Percentiles rank a stretch among this genome's conserved stretches.
phyloP scores from a whole-genome alignment of 2,113 vertebrate genomes.

The Irena cyanogastra region DNA sequence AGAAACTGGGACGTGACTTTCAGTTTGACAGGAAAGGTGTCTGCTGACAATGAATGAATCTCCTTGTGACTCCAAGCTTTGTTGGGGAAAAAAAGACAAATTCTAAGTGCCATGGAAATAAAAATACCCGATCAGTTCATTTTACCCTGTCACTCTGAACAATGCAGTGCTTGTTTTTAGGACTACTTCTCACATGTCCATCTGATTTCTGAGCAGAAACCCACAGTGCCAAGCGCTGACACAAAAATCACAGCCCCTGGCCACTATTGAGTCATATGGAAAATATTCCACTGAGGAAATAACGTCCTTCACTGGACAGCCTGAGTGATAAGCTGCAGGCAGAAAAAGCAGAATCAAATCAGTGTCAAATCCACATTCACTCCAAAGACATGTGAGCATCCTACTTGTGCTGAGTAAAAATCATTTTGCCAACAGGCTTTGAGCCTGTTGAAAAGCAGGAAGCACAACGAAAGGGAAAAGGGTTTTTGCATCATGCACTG shows the following conservation, averaged over 20 bases:
- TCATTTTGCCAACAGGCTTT: slow-evolving; percentile 12
- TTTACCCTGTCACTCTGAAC: not conserved
- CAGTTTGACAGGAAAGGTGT: not conserved
- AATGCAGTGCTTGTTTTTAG: not conserved
- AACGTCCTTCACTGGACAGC: not conserved
- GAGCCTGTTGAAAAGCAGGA: not conserved
- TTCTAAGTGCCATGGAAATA: not conserved
- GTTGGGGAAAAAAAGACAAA: not conserved
- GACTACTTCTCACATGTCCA: not conserved
- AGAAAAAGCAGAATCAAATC: slow-evolving; percentile 12
- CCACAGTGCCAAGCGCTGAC: not conserved
- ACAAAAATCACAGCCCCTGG: slow-evolving; percentile 5
- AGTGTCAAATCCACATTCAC: not conserved
- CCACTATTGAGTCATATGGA: slow-evolving; percentile 4
- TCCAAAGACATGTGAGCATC: not conserved
- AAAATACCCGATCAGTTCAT: not conserved
- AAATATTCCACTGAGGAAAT: slow-evolving; percentile 16
- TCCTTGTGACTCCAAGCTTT: not conserved
- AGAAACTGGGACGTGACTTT: not conserved
- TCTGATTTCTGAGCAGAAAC: not conserved
- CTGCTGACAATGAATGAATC: not conserved
- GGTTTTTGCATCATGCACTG: not conserved
- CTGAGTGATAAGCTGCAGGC: slow-evolving; percentile 37
- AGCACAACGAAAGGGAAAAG: not conserved
- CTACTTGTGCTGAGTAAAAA: not conserved